Conservation (phyloP, 2,113 vertebrate species). For the Orcinus orca region DNA sequence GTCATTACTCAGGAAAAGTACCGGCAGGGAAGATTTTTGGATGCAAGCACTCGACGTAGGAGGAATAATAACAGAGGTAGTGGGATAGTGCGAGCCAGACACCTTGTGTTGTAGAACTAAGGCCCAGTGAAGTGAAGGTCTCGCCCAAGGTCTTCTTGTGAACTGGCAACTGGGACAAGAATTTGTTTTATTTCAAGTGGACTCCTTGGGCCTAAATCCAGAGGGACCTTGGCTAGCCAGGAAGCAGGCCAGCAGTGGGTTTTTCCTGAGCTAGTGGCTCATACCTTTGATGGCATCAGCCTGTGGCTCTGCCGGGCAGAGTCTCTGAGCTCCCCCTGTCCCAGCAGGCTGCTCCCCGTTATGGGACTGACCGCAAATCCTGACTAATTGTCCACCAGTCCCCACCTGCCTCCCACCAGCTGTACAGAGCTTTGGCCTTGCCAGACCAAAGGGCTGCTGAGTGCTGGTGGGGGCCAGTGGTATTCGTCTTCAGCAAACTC, state of each 20-base stretch:
- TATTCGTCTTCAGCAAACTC: not conserved
- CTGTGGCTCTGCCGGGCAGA: not conserved
- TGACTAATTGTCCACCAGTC: not conserved
- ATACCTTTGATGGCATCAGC: not conserved
- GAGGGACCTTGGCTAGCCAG: not conserved
- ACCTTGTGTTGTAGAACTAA: not conserved
- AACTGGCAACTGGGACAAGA: not conserved
- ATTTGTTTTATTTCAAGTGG: not conserved
- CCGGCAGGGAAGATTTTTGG: not conserved
- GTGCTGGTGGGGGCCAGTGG: not conserved
- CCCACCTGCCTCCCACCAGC: conserved; percentile 39
- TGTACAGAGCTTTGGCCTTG: conserved; percentile 26
- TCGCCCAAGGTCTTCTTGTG: not conserved
- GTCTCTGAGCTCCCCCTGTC: not conserved
- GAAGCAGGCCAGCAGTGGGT: not conserved
- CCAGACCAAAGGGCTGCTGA: conserved; percentile 18
- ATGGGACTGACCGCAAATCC: conserved; percentile 53
- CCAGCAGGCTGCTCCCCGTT: not conserved
- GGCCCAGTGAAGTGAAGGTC: not conserved
- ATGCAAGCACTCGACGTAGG: too few relatives aligned
- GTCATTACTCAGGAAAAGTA: not conserved
- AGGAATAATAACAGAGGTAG: not conserved
- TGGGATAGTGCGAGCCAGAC: not conserved
- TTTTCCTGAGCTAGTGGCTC: not conserved
- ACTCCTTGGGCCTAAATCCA: not conserved